Evolutionary conservation across 2,113 vertebrate species (phyloP).

Genomic region (Protobothrops flavoviridis): DNA sequence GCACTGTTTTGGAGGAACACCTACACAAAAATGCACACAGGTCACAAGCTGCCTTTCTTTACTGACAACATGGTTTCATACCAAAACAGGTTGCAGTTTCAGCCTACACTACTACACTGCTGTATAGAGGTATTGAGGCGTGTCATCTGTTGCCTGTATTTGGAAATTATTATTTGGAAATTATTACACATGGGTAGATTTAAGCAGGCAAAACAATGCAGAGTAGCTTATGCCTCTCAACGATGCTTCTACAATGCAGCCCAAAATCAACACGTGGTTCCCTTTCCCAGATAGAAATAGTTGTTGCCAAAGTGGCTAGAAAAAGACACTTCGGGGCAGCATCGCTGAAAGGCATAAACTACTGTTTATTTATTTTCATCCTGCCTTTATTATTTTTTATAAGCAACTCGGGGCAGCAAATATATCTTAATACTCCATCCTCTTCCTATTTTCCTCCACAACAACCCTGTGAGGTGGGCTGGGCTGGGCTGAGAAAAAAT

Average conservation of each 20-base stretch:
- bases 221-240: background rate
- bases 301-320: background rate
- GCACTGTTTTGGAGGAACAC: background rate
- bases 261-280: background rate
- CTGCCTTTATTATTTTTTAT: background rate
- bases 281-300: background rate
- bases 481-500: background rate
- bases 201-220: background rate
- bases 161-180: background rate
- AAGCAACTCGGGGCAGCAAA: background rate
- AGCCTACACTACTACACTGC: background rate
- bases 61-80: background rate
- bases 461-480: background rate
- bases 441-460: background rate
- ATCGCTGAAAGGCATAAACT: background rate
- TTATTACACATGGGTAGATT: background rate
- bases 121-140: background rate
- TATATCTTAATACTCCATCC: background rate
- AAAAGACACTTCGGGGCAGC: too few relatives aligned
- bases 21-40: background rate
- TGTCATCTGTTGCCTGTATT: background rate
- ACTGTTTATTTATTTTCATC: background rate
- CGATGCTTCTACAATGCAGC: background rate
- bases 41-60: background rate
- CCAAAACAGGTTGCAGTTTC: background rate